Base-by-base conservation (phyloP, 2,888 invertebrate species). In the Papilio elwesi region DNA sequence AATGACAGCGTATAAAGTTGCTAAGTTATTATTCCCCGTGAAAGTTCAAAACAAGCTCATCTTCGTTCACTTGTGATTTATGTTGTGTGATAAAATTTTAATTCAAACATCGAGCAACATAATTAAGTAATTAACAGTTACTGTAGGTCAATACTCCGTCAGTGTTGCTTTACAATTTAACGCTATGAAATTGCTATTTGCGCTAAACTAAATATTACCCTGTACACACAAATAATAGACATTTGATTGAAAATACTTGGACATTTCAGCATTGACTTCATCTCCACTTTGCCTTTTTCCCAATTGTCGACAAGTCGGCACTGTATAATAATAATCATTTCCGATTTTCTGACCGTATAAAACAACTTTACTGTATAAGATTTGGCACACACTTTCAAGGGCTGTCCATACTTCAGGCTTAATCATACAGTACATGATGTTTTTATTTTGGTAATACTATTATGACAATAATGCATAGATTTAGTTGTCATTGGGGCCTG, bases 1-100 rank as follows among this genome's bases (percentile, higher is more conserved):
- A 90, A 90, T 90, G 75, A 75, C 69, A 75, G 74, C 72, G 12
- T 62, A 59, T 59, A 65, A 73, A 80, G 76, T 78, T 78, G 75
- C 78, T 74, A 74, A 75, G 73, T 78, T 73, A 79, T 77, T 84
- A 85, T 86, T 81, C 86, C 85, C 84, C 87, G 90, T 90, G 90
- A 90, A 91, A 90, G 90, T 91, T 89, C 81, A 85, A 87, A 87
- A 83, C 75, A 81, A 78, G 78, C 81, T 82, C 79, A 79, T 80
- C 78, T 82, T 81, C 78, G 80, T 80, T 83, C 72, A 74, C 77
- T 81, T 80, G 76, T 79, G 78, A 78, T 77, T 79, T 78, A 77
- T 80, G 63, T 71, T 71, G 26, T 59, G 71, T 77, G 77, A 79
- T 81, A 79, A 74, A 77, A 76, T 66, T 73, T 73, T 63, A 77